Evolutionary conservation across 2,113 vertebrate species (phyloP).

Genomic region (Heterotis niloticus): DNA sequence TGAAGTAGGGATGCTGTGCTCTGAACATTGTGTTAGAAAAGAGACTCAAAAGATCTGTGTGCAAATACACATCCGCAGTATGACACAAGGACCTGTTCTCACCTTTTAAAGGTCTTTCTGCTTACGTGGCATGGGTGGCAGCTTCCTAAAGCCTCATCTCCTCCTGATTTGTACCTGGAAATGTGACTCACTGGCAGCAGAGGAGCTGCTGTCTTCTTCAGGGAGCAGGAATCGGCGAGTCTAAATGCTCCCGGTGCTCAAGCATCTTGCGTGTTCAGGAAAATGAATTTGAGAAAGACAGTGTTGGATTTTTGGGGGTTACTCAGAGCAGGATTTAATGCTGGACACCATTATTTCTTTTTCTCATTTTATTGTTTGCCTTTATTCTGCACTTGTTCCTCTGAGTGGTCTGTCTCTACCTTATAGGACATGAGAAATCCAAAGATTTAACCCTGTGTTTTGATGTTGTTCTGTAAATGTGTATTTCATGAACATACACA

Average conservation of each 20-base stretch:
- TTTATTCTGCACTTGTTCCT: constrained; percentile 25
- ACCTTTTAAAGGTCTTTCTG: too few species aligned
- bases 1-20: too few species aligned
- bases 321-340: too few species aligned
- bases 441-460: constrained; percentile 64
- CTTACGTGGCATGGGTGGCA: too few species aligned
- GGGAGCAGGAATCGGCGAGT: not conserved
- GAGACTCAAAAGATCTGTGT: not conserved
- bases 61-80: not conserved
- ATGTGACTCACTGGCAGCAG: not conserved
- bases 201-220: not conserved
- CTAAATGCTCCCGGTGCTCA: not conserved
- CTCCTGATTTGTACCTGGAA: not conserved
- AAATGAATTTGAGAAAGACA: not conserved
- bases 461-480: constrained; percentile 56
- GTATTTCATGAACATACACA: constrained; percentile 49
- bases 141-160: not conserved
- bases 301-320: too few species aligned
- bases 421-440: constrained; percentile 66
- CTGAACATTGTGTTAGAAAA: not conserved
- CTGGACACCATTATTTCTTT: not conserved
- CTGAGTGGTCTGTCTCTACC: constrained; percentile 49
- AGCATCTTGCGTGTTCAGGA: not conserved
- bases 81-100: not conserved
- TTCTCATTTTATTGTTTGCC: constrained; percentile 3